Conservation (phyloP, 2,113 vertebrate species). For the Jacana jacana region DNA sequence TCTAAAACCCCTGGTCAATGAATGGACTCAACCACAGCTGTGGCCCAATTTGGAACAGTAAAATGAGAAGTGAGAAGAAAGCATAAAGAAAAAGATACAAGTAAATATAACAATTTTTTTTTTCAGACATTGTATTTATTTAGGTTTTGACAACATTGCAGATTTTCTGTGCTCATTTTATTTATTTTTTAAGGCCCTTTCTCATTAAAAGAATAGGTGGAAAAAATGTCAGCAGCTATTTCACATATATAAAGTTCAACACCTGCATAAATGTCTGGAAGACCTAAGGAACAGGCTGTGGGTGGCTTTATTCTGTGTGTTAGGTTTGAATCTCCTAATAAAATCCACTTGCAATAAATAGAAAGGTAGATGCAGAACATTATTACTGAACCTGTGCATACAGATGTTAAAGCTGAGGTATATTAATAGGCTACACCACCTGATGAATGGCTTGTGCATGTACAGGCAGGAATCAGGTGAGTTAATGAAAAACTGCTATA, state of each 20-base stretch:
- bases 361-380: constrained; percentile 3
- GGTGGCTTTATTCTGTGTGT: constrained; percentile 21
- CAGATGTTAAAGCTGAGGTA: constrained; percentile 15
- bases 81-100: neutral
- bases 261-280: constrained; percentile 45
- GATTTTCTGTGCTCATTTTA: neutral
- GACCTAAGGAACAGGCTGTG: constrained; percentile 26
- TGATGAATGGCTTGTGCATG: neutral
- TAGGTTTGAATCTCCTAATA: constrained; percentile 25
- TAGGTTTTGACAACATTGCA: neutral
- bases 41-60: neutral
- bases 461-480: neutral
- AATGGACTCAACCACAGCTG: neutral
- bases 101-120: neutral
- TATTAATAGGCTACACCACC: constrained; percentile 2
- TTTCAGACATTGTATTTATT: neutral
- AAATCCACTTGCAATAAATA: constrained; percentile 40
- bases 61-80: neutral
- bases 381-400: constrained; percentile 8
- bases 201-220: constrained; percentile 14
- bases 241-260: constrained; percentile 22
- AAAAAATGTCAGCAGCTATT: constrained; percentile 5
- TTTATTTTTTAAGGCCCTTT: neutral
- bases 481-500: constrained; percentile 32
- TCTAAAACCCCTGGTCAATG: neutral